Conservation (phyloP, 2,888 invertebrate genomes). For the Cetonia aurata region DNA sequence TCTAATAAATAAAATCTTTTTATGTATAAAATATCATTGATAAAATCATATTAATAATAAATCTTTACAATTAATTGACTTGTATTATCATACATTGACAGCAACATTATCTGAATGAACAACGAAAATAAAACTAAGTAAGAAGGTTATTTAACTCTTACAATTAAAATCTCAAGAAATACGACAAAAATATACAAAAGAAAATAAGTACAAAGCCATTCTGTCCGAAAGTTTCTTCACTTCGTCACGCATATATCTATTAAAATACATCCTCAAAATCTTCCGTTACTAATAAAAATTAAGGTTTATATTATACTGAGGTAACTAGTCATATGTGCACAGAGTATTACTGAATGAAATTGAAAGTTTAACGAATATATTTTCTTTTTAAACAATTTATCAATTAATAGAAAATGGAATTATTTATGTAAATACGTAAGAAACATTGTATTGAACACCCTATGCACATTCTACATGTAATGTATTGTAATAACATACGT, state of each 20-base stretch:
- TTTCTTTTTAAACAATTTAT: neutral
- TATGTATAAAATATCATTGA: constrained; percentile 31
- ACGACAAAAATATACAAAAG: constrained; percentile 43
- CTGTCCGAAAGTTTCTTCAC: constrained; percentile 16
- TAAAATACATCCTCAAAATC: constrained; percentile 37
- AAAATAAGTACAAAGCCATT: constrained; percentile 34
- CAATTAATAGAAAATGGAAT: too few species aligned
- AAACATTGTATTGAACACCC: constrained; percentile 28
- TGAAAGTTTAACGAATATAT: constrained; percentile 15
- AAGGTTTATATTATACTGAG: constrained; percentile 43
- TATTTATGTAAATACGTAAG: neutral
- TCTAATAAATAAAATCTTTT: constrained; percentile 43
- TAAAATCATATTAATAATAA: constrained; percentile 33
- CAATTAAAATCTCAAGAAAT: constrained; percentile 17
- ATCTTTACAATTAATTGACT: constrained; percentile 43
- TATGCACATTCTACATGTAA: constrained; percentile 38
- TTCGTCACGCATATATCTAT: constrained; percentile 17
- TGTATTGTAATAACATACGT: constrained; percentile 36
- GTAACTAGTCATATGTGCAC: constrained; percentile 45
- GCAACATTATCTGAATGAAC: constrained; percentile 15
- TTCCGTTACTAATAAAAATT: constrained; percentile 37
- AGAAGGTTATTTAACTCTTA: constrained; percentile 30
- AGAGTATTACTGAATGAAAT: constrained; percentile 24
- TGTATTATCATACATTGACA: constrained; percentile 35
- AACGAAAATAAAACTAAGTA: constrained; percentile 25